Percentiles rank a stretch among this genome's conserved stretches.
Evolutionary conservation across 1,140 invertebrate species (phyloP).

Genomic region (Drosophila lini): DNA sequence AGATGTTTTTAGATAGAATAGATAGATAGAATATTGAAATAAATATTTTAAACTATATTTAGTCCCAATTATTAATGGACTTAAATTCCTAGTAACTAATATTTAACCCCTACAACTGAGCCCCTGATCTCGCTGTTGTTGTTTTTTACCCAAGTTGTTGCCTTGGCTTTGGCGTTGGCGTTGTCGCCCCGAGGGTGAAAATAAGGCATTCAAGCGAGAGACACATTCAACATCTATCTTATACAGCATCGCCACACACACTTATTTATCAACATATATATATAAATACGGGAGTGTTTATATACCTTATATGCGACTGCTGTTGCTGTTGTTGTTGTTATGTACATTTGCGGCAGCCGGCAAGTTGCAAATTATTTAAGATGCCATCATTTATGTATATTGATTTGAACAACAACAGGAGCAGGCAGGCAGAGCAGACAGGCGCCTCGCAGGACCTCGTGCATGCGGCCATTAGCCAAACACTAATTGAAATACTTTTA

Average conservation of each 20-base stretch:
- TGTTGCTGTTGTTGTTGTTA: conserved; percentile 14
- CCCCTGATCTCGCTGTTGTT: conserved; percentile 9
- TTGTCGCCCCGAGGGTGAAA: conserved; percentile 80
- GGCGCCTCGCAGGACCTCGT: conserved; percentile 2
- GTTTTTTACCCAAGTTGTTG: conserved; percentile 26
- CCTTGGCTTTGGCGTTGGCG: conserved; percentile 74
- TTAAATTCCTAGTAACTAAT: neutral
- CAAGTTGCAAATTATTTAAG: conserved; percentile 73
- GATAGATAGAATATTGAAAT: too few species aligned
- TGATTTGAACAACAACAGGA: conserved; percentile 39
- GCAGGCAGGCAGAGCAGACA: neutral
- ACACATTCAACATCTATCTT: conserved; percentile 53
- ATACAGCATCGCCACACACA: conserved; percentile 17
- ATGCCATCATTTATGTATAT: conserved; percentile 63
- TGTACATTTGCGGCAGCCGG: conserved; percentile 45
- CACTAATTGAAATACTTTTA: conserved; percentile 82
- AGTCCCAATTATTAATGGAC: neutral
- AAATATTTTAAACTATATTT: neutral
- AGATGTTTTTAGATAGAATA: too few species aligned
- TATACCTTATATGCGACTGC: conserved; percentile 2
- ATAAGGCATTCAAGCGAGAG: conserved; percentile 75
- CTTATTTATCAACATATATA: neutral
- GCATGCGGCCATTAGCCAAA: conserved; percentile 61
- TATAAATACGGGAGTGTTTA: conserved; percentile 12
- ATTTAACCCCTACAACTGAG: neutral